These are phyloP conservation scores for Hymenochirus boettgeri DNA, from an alignment of 2,113 vertebrate species.

Conservation along the genomic window DNA sequence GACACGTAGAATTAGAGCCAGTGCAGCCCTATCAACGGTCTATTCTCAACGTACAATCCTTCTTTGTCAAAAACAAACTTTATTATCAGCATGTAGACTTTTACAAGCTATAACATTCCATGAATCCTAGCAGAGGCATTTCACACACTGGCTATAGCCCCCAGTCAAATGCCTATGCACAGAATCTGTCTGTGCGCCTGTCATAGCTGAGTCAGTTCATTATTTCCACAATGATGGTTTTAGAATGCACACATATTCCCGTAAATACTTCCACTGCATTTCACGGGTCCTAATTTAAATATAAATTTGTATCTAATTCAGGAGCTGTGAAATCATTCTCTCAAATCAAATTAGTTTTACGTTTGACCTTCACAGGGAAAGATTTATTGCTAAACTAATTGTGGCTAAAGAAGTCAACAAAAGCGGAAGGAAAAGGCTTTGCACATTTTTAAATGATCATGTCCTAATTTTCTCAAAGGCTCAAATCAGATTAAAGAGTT, in stretches of 20 bases:
- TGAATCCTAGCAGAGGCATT: background rate
- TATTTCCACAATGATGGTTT: background rate
- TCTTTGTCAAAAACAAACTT: background rate
- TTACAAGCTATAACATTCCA: background rate
- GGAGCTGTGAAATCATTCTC: conserved; percentile 14
- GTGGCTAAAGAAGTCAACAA: conserved; percentile 17
- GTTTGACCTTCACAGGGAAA: conserved; percentile 31
- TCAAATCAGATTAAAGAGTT: conserved; percentile 21
- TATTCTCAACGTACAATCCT: background rate
- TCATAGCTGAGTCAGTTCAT: background rate
- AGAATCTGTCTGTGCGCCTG: background rate
- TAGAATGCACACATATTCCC: background rate
- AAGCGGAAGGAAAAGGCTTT: conserved; percentile 25
- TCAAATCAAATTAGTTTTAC: conserved; percentile 30
- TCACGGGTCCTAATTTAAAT: conserved; percentile 8
- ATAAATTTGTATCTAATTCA: conserved; percentile 12
- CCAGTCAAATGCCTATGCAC: background rate
- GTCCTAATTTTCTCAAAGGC: conserved; percentile 20
- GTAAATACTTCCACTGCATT: conserved; percentile 3
- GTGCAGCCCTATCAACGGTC: background rate
- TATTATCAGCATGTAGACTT: background rate
- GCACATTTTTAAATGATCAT: conserved; percentile 15
- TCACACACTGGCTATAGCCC: background rate
- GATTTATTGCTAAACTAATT: conserved; percentile 28
- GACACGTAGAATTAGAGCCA: background rate